These are phyloP conservation scores for Schlechtendalia chinensis DNA, from an alignment of 1,140 invertebrate genomes.

Conservation along the genomic window DNA sequence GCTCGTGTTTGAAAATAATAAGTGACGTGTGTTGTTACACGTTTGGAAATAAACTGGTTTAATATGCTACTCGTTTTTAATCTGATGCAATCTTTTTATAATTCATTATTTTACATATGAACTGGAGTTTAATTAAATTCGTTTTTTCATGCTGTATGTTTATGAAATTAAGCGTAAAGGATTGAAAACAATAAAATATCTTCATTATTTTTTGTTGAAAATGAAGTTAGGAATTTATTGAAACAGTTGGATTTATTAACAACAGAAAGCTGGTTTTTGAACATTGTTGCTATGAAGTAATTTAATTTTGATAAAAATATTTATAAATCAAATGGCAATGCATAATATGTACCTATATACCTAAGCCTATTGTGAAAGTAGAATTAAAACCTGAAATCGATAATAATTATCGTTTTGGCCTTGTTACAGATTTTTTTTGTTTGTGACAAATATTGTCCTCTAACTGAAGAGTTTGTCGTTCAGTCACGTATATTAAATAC, in stretches of 20 bases:
- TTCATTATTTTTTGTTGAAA: neutral
- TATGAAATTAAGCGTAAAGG: too few relatives aligned
- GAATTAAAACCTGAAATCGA: slow-evolving; percentile 45
- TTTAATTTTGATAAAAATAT: neutral
- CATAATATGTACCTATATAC: neutral
- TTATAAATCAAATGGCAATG: slow-evolving; percentile 17
- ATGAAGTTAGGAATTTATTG: neutral
- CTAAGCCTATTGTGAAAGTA: slow-evolving; percentile 30
- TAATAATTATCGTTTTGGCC: slow-evolving; percentile 42
- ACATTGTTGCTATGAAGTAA: neutral
- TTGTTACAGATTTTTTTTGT: slow-evolving; percentile 39
- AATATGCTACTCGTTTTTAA: neutral
- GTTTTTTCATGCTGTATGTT: neutral
- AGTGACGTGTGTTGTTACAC: neutral
- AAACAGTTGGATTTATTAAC: neutral
- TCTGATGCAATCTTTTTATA: slow-evolving; percentile 3
- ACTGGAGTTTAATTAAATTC: neutral
- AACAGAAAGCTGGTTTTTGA: neutral
- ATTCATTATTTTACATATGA: neutral
- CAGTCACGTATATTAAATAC: slow-evolving; percentile 37
- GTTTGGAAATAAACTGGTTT: neutral
- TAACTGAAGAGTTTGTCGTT: slow-evolving; percentile 35
- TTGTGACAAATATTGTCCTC: slow-evolving; percentile 47
- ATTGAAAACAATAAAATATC: neutral
- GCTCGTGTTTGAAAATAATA: too few relatives aligned